Base-by-base conservation (phyloP, 1,140 invertebrate species). In the Calycopis cecrops region DNA sequence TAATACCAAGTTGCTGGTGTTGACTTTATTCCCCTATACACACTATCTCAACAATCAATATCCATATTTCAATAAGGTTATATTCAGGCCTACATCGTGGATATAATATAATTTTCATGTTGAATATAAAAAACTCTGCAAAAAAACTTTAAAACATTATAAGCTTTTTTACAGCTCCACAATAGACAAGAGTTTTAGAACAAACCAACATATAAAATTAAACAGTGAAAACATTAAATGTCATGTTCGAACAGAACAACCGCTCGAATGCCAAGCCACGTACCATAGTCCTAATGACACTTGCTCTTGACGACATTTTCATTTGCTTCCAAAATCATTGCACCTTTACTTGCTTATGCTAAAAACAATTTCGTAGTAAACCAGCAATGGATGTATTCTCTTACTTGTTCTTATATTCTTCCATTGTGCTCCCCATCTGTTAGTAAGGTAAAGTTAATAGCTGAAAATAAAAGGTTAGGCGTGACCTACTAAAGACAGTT, bases 401-500 rank as follows among this genome's bases (percentile, higher is more conserved):
- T 4, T 16, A 16, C 16, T 8, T 16, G 1, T 0, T 44, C 6
- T 9, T 17, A 12, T 16, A 9, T 9, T 1, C 16, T 44, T 44
- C 14, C 16, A 1, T 44, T 44, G 9, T 16, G 16, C 12, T 44
- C 9, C 8, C 14, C 14, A 44, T 28, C 21, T 16, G 16, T 9
- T 14, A 44, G 40, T 44, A 44, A 44, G 40, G 40, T 44, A 44
- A 44, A 14, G 16, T 44, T 44, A 44, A 44, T 44, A 17, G 40
- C 40, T 16, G 40, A 44, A 44, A 44, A 44, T 44, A 44, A 44
- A 44, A 44, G 40, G 40, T 16, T 44, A 12, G 40, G 40, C 40
- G 14, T 44, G 40, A 44, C 40, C 40, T 16, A 44, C 40, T 44
- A 12, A 44, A 44, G 16, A 17, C 40, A 14, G 14, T 18, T 44